Base-by-base conservation (phyloP, 2,888 invertebrate genomes). In the Polymixis lichenea region DNA sequence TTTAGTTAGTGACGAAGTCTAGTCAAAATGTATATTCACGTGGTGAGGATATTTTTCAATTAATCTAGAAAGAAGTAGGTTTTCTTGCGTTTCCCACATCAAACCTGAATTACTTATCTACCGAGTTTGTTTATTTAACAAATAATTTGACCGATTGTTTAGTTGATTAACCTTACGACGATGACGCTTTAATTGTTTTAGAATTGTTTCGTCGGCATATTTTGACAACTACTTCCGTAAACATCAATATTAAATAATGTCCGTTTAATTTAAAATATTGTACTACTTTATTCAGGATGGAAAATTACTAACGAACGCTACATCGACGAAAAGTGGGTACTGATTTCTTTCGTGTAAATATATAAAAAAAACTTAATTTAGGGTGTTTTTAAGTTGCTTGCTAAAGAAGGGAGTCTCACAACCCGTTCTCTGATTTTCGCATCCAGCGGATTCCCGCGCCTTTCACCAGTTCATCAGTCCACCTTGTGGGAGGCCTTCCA, bases 161-260 rank as follows among this genome's bases (percentile, higher is more conserved):
- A 55, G 55, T 60, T 53, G 32, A 80, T 66, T 67, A 75, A 84
- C 70, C 67, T 60, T 28, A 64, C 67, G 72, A 58, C 72, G 65
- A 64, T 71, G 72, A 58, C 72, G 65, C 15, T 19, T 67, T 76
- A 76, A 83, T 83, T 72, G 80, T 25, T 64, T 83, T 84, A 64
- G 80, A 84, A 84, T 64, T n/a, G 22, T 56, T 60, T 53, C n/a
- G n/a, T 71, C 22, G 43, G 4, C 17, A 65, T 68, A 67, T 65
- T 78, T 70, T 56, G 60, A 53, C 6, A 22, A 7, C 46, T 7
- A 64, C 49, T 65, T 80, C 72, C 83, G 83, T 72, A 83, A 78
- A 80, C 78, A 83, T 62, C 38, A 53, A 66, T 49, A 53, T 58
- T 28, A n/a, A n/a, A 17, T 80, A 67, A 62, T 56, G 67, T n/a